Evolutionary conservation across 2,888 invertebrate genomes (phyloP), one percentile per base, ranked within the genome.

Genomic region (Metellina segmentata): DNA sequence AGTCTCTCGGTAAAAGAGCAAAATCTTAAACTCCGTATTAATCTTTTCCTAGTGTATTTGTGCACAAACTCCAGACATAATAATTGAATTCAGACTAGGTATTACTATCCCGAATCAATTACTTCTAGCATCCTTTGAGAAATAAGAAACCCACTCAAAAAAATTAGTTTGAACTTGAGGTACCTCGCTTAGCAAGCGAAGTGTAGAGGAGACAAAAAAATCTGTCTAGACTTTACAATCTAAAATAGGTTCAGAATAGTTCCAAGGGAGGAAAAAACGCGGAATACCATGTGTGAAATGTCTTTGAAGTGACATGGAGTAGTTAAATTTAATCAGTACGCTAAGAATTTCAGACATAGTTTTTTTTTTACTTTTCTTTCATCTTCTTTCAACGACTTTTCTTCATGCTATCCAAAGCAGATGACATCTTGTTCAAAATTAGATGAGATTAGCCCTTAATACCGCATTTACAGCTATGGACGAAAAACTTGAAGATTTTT

Each of bases 291-390:
- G 61, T 61, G 51, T 11, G 52, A 52, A 78, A 78, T 78, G 51
- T n/a, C 19, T 78, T 78, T 78, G 52, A 78, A 78, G 53, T 78
- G 53, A n/a, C 52, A 9, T 78, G 0, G 7, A 11, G 11, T 20
- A 52, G 52, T 20, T n/a, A 52, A 78, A 52, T 78, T 78, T 78
- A 78, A 78, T 78, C 78, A 52, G 78, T 0, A n/a, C 1, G 52
- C 78, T 53, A 52, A 78, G 52, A 51, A 53, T 52, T 78, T 78
- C 20, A 78, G 52, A 13, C 52, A n/a, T n/a, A n/a, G n/a, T 19
- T 0, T 11, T 61, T 61, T 61, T 61, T 16, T 61, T 61, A 8
- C 8, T 11, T 53, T 53, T 19, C 52, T 8, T 5, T n/a, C 19
- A n/a, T 19, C 53, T 78, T 53, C 20, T 78, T 6, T 51, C 51